Conservation (phyloP, 2,888 invertebrate species). For the Scrobipalpa costella region DNA sequence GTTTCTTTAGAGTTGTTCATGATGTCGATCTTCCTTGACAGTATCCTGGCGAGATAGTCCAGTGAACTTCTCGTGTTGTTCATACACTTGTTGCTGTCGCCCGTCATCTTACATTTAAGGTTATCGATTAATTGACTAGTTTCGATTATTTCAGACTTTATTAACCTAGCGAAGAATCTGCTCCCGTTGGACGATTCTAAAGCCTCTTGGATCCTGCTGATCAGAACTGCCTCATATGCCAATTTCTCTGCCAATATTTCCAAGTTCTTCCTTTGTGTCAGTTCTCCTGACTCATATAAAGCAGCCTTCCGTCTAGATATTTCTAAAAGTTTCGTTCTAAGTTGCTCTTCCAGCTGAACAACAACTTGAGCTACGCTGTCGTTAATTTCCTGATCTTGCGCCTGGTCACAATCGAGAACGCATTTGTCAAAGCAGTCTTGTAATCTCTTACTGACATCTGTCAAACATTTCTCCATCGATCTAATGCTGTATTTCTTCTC, state of each 20-base stretch:
- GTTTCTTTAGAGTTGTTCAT: constrained; percentile 54
- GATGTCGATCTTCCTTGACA: constrained; percentile 85
- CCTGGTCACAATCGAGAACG: constrained; percentile 74
- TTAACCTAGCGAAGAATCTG: constrained; percentile 81
- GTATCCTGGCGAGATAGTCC: constrained; percentile 87
- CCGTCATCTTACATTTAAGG: constrained; percentile 85
- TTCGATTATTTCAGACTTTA: constrained; percentile 86
- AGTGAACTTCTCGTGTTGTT: constrained; percentile 72
- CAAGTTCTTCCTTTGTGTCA: constrained; percentile 84
- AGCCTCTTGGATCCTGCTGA: constrained; percentile 85
- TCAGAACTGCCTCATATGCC: constrained; percentile 89
- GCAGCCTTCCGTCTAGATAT: constrained; percentile 85
- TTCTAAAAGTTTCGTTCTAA: constrained; percentile 85
- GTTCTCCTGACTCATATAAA: constrained; percentile 84
- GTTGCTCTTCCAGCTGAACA: constrained; percentile 84
- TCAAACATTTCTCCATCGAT: constrained; percentile 83
- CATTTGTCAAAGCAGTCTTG: constrained; percentile 82
- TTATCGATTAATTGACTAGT: constrained; percentile 88
- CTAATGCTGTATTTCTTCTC: constrained; percentile 83
- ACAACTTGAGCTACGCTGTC: constrained; percentile 83
- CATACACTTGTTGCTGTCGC: constrained; percentile 69
- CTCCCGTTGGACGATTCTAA: constrained; percentile 81
- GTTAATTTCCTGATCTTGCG: constrained; percentile 52
- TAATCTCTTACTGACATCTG: constrained; percentile 83
- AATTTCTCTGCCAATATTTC: constrained; percentile 89